Evolutionary conservation across 1,140 invertebrate genomes (phyloP).

Genomic region (Leptonema lineaticorne): DNA sequence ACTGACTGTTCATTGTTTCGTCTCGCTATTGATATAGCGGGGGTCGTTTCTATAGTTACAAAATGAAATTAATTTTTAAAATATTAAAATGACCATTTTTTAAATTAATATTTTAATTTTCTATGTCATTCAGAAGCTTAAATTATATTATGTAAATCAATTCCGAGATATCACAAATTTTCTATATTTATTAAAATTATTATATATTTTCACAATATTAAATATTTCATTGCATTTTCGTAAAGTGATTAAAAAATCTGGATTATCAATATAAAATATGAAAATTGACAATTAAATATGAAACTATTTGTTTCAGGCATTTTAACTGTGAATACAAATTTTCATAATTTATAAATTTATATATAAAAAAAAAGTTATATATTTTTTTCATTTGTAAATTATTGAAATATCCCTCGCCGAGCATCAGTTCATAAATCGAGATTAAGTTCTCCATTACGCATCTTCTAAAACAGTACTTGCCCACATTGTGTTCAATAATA

Average conservation of each 20-base stretch:
- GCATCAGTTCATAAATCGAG: slow-evolving; percentile 22
- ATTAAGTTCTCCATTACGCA: slow-evolving; percentile 25
- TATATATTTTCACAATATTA: background rate
- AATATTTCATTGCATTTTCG: too few relatives aligned
- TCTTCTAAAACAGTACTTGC: background rate
- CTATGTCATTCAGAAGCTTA: background rate
- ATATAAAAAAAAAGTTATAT: background rate
- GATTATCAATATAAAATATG: too few relatives aligned
- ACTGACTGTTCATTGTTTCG: slow-evolving; percentile 20
- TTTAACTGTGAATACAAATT: background rate
- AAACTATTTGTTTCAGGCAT: background rate
- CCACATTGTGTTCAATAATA: background rate
- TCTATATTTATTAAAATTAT: background rate
- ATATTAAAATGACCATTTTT: background rate
- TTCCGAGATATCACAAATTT: background rate
- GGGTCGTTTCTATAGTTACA: background rate
- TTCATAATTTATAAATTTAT: background rate
- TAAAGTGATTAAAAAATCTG: too few relatives aligned
- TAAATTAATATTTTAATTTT: background rate
- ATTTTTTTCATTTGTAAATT: background rate
- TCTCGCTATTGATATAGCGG: slow-evolving; percentile 16
- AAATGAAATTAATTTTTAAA: background rate
- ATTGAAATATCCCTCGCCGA: slow-evolving; percentile 1
- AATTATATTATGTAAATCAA: background rate
- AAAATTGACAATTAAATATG: background rate